Evolutionary conservation across 1,140 invertebrate species (phyloP).

Genomic region (Atopsyche davidsoni): DNA sequence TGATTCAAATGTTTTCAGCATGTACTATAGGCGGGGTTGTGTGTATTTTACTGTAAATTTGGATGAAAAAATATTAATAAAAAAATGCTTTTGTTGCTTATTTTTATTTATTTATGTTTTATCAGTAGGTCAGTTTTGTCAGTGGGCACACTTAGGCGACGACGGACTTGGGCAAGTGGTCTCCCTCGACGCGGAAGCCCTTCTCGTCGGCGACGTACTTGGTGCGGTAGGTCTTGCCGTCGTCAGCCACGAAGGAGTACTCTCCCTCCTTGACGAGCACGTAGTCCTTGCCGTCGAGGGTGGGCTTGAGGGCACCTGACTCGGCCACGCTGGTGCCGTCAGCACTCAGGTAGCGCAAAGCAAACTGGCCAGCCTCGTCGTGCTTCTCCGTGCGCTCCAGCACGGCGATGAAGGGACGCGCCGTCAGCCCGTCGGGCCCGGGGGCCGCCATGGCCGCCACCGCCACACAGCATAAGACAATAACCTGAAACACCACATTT

Average conservation of each 20-base stretch:
- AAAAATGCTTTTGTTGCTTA: too few species aligned
- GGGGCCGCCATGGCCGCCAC: slow-evolving; percentile 4
- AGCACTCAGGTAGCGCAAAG: slow-evolving; percentile 38
- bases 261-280: slow-evolving; percentile 36
- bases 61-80: too few species aligned
- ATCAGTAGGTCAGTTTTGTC: not conserved
- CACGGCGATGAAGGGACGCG: slow-evolving; percentile 24
- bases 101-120: too few species aligned
- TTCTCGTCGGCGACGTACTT: slow-evolving; percentile 39
- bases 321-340: slow-evolving; percentile 38
- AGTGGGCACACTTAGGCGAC: slow-evolving; percentile 23
- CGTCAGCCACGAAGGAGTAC: slow-evolving; percentile 35
- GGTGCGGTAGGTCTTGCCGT: slow-evolving; percentile 37
- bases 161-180: slow-evolving; percentile 37
- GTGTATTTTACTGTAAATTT: too few species aligned
- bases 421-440: too few species aligned
- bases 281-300: slow-evolving; percentile 32
- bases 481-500: too few species aligned
- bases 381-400: slow-evolving; percentile 34
- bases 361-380: slow-evolving; percentile 41
- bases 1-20: too few species aligned
- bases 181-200: slow-evolving; percentile 36
- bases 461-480: too few species aligned
- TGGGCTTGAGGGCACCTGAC: slow-evolving; percentile 35
- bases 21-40: too few species aligned